Base-by-base conservation (phyloP, 1,140 invertebrate species). In the Zaprionus nigranus region DNA sequence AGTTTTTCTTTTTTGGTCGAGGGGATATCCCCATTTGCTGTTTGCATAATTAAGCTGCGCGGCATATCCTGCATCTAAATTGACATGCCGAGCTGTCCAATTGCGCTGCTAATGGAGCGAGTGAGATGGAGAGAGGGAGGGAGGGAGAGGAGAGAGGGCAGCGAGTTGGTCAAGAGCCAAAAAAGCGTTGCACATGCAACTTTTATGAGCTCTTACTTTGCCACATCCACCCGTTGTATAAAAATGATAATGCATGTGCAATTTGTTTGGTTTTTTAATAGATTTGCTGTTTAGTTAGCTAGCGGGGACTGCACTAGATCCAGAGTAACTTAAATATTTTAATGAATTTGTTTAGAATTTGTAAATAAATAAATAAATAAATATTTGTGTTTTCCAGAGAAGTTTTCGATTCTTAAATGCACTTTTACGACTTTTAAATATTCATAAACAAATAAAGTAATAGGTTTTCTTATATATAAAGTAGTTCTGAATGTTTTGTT, bases 41-140 rank as follows among this genome's bases (percentile, higher is more conserved):
- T 75, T 81, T 88, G 85, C 84, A 88, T 88, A 88, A 88, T 88
- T 88, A 88, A 88, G 79, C 84, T 84, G 74, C 88, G 56, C 81
- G 73, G 66, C 43, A 78, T 79, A 84, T 84, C 85, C 85, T 75
- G 81, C 43, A 66, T 38, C 75, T 38, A 88, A 84, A 87, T 87
- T 81, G 81, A 88, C 84, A 87, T 88, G 88, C 70, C 24, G 70
- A 80, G 67, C 68, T 68, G 56, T 74, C 54, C 30, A 58, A 75
- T 75, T 49, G 38, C 13, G 13, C 57, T 66, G 30, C 46, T 63
- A 46, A 46, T 46, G 7, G 40, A 46, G 40, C 11, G 40, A 46
- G 38, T 7, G 15, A 46, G 7, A 46, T 0, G n/a, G 0, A 43
- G 40, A 17, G 17, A 17, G 17, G 0, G 17, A 17, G 17, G n/a